Evolutionary conservation across 2,888 invertebrate species (phyloP).

Genomic region (Sesia apiformis): DNA sequence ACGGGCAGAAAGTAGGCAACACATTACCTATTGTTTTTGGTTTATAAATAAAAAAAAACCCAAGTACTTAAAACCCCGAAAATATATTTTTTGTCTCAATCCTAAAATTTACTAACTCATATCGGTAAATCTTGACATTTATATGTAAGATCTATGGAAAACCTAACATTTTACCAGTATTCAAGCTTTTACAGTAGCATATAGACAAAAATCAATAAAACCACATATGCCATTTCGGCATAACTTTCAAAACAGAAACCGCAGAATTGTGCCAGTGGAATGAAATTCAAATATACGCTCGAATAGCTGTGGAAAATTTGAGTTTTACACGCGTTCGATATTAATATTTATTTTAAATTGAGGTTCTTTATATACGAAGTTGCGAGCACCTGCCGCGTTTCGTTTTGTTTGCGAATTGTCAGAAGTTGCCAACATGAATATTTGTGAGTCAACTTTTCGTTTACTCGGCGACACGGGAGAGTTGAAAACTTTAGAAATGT

Average conservation of each 20-base stretch:
- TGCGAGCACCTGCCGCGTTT: constrained; percentile 28
- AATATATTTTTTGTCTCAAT: too few species aligned
- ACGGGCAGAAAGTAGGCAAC: too few species aligned
- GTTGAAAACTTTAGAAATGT: neutral
- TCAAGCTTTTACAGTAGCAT: too few species aligned
- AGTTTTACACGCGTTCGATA: neutral
- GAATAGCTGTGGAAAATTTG: neutral
- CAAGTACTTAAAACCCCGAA: too few species aligned
- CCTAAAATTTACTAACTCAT: too few species aligned
- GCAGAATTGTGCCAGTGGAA: neutral
- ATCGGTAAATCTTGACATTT: too few species aligned
- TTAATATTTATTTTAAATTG: neutral
- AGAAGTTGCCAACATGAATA: constrained; percentile 22
- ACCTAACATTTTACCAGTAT: too few species aligned
- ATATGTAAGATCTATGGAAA: too few species aligned
- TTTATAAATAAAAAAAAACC: too few species aligned
- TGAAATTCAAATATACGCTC: neutral
- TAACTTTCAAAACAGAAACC: neutral
- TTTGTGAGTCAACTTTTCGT: constrained; percentile 5
- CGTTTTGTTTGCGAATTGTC: constrained; percentile 28
- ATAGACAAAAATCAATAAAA: neutral
- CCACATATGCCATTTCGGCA: neutral
- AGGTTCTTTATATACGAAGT: constrained; percentile 2
- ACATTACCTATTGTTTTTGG: too few species aligned
- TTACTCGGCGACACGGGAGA: neutral